Evolutionary conservation across 2,888 invertebrate genomes (phyloP), one percentile per base, ranked within the genome.

Genomic region (Amblyjoppa fuscipennis): DNA sequence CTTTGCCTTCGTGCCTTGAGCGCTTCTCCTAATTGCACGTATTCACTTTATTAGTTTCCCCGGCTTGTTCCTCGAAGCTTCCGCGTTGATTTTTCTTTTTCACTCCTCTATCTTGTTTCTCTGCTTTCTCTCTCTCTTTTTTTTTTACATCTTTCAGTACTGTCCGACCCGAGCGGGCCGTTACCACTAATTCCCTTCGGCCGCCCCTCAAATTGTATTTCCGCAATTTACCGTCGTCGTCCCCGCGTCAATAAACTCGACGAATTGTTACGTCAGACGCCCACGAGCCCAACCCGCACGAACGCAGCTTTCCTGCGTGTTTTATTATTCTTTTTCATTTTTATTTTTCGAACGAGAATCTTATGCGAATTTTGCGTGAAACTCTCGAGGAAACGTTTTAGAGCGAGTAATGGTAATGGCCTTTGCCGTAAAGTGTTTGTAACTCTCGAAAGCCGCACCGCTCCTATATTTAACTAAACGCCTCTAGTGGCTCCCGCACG

Each of bases 391-490:
- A 75, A 82, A 74, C 61, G 51, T 74, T 80, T 80, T 73, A 85
- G 51, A 81, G 68, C 61, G 49, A 68, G 56, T 34, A 70, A 73
- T 74, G 45, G 45, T 85, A 80, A 85, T 83, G 83, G 83, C 80
- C 73, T 77, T 68, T 83, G 82, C 82, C 70, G 53, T 83, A 74
- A 77, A 80, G 73, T 80, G 73, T 78, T 59, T 80, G 68, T 68
- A 68, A 76, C 66, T 66, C 79, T 76, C 59, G 70, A 75, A 79
- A 79, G 82, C 66, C 34, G 53, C 59, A 66, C 66, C 11, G 68
- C 20, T 66, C 51, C 84, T 81, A 85, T 81, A 81, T 85, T 85
- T 85, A 85, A 81, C 84, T 69, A 69, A 61, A 64, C 84, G 64
- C 31, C 34, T 61, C 31, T 16, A 75, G 73, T 77, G 74, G 69